Percentiles rank a stretch among this genome's conserved stretches.
Evolutionary conservation across 2,113 vertebrate genomes (phyloP).

Genomic region (Callorhinus ursinus): DNA sequence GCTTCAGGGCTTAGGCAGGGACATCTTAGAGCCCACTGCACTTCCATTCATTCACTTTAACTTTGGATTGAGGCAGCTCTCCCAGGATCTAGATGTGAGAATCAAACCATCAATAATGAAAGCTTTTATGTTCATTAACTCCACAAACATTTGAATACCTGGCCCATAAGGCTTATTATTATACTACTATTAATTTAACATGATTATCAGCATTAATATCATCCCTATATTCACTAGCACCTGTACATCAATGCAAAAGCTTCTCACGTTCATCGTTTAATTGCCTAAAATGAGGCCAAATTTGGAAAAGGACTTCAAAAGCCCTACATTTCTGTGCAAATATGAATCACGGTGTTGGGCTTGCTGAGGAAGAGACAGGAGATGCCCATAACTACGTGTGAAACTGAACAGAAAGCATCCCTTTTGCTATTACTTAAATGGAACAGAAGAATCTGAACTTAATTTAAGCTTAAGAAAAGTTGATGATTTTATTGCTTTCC

Average conservation of each 20-base stretch:
- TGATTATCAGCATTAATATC: background rate
- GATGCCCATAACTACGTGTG: background rate
- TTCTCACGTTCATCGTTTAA: background rate
- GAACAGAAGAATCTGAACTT: background rate
- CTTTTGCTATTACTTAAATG: background rate
- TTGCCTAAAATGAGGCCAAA: background rate
- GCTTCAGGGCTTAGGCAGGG: fast-evolving
- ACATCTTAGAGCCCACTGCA: fast-evolving
- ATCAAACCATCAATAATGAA: background rate
- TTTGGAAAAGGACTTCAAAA: background rate
- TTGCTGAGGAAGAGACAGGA: background rate
- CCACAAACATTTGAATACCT: background rate
- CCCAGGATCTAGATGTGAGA: background rate
- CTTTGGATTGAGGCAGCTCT: background rate
- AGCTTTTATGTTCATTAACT: background rate
- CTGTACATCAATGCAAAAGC: background rate
- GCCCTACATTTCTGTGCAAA: background rate
- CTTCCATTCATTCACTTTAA: background rate
- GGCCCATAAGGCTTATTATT: no score
- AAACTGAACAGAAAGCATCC: fast-evolving
- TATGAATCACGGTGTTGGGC: background rate
- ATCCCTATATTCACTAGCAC: background rate
- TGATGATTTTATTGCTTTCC: constrained; percentile 35
- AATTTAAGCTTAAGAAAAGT: constrained; percentile 32
- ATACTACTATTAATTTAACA: background rate